Conservation (phyloP, 1,140 invertebrate genomes). For the Papilio helenus region DNA sequence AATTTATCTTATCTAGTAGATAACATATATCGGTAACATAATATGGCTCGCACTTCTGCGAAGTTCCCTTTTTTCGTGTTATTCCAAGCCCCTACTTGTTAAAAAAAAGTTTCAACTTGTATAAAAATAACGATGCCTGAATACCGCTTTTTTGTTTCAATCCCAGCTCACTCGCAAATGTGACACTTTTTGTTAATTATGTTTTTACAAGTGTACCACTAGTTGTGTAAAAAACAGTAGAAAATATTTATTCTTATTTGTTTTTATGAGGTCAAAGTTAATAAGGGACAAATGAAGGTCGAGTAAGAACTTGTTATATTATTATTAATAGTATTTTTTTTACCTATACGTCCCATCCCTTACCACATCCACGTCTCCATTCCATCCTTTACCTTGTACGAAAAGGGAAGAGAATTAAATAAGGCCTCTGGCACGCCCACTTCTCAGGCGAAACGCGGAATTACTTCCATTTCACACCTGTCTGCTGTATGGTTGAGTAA, state of each 20-base stretch:
- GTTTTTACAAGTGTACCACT: neutral
- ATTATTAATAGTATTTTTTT: neutral
- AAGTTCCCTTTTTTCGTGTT: constrained; percentile 36
- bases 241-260: neutral
- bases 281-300: neutral
- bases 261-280: constrained; percentile 7
- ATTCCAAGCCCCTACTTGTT: neutral
- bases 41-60: constrained; percentile 42
- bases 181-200: constrained; percentile 18
- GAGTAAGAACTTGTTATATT: neutral
- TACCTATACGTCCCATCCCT: too few species aligned
- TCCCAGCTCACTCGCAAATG: constrained; percentile 5
- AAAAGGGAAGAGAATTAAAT: too few species aligned
- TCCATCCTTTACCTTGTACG: too few species aligned
- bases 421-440: too few species aligned
- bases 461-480: too few species aligned
- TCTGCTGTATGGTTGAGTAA: too few species aligned
- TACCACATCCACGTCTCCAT: too few species aligned
- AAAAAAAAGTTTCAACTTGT: neutral
- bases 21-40: constrained; percentile 45
- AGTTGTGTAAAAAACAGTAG: neutral
- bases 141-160: neutral
- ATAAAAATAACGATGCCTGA: constrained; percentile 7
- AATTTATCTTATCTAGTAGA: constrained; percentile 58
- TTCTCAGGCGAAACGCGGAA: too few species aligned